Evolutionary conservation across 2,797 vertebrate genomes (phyloP), one percentile per base, ranked within the genome.

Genomic region (Notolepis coatsorum): DNA sequence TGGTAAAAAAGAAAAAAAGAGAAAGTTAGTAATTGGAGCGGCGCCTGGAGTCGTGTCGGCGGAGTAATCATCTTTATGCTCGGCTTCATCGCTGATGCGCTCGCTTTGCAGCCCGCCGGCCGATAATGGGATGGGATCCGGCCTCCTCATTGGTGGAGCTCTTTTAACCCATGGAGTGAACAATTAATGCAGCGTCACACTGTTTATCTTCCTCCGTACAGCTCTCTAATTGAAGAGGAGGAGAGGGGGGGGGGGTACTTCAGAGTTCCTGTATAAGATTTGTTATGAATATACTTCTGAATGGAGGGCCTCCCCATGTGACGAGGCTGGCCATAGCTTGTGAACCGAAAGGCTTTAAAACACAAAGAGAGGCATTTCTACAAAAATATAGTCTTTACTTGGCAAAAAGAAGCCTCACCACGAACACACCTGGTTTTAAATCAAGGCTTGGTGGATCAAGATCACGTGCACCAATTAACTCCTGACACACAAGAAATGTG

Each of bases 41-140:
- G 48, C 68, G 68, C 75, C 61, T 69, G 52, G 71, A 47, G 31
- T 48, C 45, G 27, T 45, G 7, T 64, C 67, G 54, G 71, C 51
- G 61, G 66, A 66, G 80, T 65, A 80, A 80, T 87, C 88, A 88
- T 91, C 82, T 85, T 77, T 67, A 65, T 77, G 85, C 80, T 78
- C 71, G 73, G 58, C 82, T 87, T 88, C 78, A 77, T 83, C 48
- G 77, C 86, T 86, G 85, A 90, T 82, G 69, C 53, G 21, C 55
- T 79, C 72, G 80, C 78, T 85, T 80, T 80, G 73, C 74, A 73
- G 77, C 59, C n/a, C 82, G 77, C 17, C 7, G 66, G 71, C 75
- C 77, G 54, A 82, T 86, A 89, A 89, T 77, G 78, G 80, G 80
- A 73, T 65, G 59, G 84, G 69, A 71, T 68, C 74, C 81, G 77